Percentiles rank a stretch among this genome's conserved stretches.
Conservation (phyloP, 2,797 vertebrate species). For the Artibeus lituratus region DNA sequence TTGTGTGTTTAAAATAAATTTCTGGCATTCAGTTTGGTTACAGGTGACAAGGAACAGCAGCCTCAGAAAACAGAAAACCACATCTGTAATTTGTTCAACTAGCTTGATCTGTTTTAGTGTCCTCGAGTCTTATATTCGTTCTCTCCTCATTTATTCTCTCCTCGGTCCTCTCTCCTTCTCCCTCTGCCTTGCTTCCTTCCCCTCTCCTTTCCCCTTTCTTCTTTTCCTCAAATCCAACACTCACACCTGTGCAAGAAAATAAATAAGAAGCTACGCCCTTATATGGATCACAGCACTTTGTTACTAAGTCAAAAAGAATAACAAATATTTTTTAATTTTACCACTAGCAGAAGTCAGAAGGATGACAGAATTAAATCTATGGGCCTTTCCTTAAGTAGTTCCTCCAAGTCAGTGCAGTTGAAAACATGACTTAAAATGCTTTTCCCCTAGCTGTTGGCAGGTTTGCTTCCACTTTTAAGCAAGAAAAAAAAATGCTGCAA, state of each 20-base stretch:
- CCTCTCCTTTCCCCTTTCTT: too few species aligned
- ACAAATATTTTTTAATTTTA: slow-evolving; percentile 5
- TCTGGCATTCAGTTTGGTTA: background rate
- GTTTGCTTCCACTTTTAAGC: slow-evolving; percentile 42
- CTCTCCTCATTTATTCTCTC: too few species aligned
- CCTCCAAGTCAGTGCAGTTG: background rate
- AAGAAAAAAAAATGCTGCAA: slow-evolving; percentile 23
- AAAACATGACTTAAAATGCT: background rate
- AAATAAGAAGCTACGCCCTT: background rate
- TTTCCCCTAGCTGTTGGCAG: background rate
- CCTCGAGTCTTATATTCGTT: background rate
- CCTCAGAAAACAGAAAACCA: background rate
- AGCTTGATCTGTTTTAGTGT: background rate
- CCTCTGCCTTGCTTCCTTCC: too few species aligned
- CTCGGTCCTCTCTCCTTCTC: background rate
- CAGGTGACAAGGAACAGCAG: background rate
- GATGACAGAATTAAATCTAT: background rate
- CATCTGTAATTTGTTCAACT: background rate
- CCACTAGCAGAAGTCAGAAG: background rate
- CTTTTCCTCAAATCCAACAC: background rate
- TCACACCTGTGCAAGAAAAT: background rate
- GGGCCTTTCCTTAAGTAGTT: background rate
- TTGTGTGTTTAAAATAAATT: background rate
- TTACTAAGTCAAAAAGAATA: background rate
- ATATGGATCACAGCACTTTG: background rate